Evolutionary conservation across 92 coral and sea anemone genomes (phyloP), one percentile per base, ranked within the genome.

Genomic region (Muricea muricata): DNA sequence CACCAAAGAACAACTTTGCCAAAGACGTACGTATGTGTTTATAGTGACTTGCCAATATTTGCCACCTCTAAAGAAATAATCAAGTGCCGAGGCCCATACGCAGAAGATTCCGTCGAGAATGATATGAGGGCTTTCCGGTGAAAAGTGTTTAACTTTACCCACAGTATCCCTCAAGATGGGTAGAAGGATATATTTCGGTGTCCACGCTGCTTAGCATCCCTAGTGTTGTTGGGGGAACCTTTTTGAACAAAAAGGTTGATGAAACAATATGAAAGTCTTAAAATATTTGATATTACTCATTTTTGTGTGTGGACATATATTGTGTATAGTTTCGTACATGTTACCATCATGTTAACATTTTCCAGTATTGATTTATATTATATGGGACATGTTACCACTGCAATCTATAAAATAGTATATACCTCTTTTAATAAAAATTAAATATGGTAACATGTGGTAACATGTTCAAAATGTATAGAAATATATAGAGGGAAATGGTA

Each of bases 1-100:
- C 89, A 1, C 90, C 81, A 0, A 86, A 86, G 37, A 86, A 84
- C 2, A 86, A 86, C 42, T 86, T 63, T 42, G 72, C 88, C 21
- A 83, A 47, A 46, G 91, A 87, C 7, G 82, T 70, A n/a, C 25
- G 30, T 35, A 57, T n/a, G n/a, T n/a, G n/a, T 87, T 47, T 56
- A 37, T 26, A 35, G 81, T 52, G 45, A 39, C 11, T 5, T 39
- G 45, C 45, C 45, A 39, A 11, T 39, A 39, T 39, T 39, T 11
- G 45, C 45, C 45, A 39, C 45, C 11, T 39, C 45, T 39, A 39
- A 39, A 39, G 45, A 5, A 39, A 39, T 39, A 39, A 39, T 39
- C 11, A 39, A n/a, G 72, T 65, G 13, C 37, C 37, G 72, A 65
- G 72, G 72, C 29, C 37, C 13, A 34, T 29, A 34, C 20, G 72